Percentiles rank a stretch among this genome's conserved stretches.
Evolutionary conservation across 2,113 vertebrate species (phyloP).

Genomic region (Nicator chloris): DNA sequence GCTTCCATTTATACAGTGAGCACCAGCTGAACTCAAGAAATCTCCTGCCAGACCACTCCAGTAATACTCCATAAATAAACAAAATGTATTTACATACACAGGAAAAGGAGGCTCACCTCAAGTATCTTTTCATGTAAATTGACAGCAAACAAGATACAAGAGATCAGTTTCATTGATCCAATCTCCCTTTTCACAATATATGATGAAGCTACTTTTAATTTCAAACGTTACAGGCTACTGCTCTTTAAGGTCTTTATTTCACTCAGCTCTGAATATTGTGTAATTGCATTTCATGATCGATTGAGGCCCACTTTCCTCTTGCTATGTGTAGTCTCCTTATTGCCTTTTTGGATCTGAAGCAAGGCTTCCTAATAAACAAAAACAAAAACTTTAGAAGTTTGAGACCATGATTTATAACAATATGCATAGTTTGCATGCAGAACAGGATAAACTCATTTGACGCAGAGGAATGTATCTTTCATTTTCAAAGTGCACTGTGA

Average conservation of each 20-base stretch:
- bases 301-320: slow-evolving; percentile 22
- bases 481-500: background rate
- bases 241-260: slow-evolving; percentile 53
- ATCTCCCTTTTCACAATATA: background rate
- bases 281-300: slow-evolving; percentile 58
- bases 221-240: slow-evolving; percentile 1
- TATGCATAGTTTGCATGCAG: background rate
- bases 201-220: slow-evolving; percentile 50
- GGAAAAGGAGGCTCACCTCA: background rate
- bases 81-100: background rate
- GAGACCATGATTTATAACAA: background rate
- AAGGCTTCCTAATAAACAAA: slow-evolving; percentile 55
- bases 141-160: background rate
- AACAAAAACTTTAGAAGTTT: slow-evolving; percentile 25
- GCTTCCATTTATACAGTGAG: background rate
- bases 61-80: background rate
- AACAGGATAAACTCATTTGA: slow-evolving; percentile 2
- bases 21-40: background rate
- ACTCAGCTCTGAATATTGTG: slow-evolving; percentile 8
- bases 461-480: background rate
- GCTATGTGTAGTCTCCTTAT: slow-evolving; percentile 9
- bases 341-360: slow-evolving; percentile 49
- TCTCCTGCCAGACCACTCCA: background rate
- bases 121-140: background rate
- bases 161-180: background rate